Base-by-base conservation (phyloP, 1,140 invertebrate species). In the Tribolium madens region DNA sequence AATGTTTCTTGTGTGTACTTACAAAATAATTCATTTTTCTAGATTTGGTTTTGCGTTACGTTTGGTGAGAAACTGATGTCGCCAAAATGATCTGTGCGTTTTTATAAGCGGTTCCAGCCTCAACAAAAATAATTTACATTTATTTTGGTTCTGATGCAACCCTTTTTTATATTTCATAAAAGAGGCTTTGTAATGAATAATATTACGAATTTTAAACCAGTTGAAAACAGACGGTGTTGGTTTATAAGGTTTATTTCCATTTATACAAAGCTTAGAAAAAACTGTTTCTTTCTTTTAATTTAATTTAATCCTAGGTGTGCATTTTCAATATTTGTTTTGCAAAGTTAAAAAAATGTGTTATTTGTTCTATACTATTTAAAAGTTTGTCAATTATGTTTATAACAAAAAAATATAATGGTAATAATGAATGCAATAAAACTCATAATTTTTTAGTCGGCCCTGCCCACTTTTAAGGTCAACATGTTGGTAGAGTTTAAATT, bases 381-480 rank as follows among this genome's bases (percentile, higher is more conserved):
- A 18, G 18, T 17, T 57, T 57, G 10, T 4, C 9, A 50, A 50
- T 50, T 15, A 15, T n/a, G 1, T 14, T 47, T 2, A 52, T 52
- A 2, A 52, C 13, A 52, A 15, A 52, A 52, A 52, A 52, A 14
- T 52, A 13, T 52, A 52, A 17, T 52, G 7, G 18, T 42, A 64
- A 64, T 64, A 64, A 64, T 64, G 6, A 18, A 64, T 64, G 21
- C 57, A 36, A 33, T 31, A 64, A 64, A 57, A 64, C 9, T 33
- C 18, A 18, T 13, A 12, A 31, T 64, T 64, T 64, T 64, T 33
- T 13, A 64, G 26, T 26, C 57, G 26, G 57, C 57, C 57, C 57
- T 64, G 57, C 57, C 57, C 57, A 64, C 57, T 64, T 64, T 31
- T 31, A 64, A 64, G 57, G 57, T 64, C 57, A 64, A 64, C 57